Percentiles rank a stretch among this genome's conserved stretches.
These are phyloP conservation scores for Eucidaris tribuloides DNA, from an alignment of 35 echinoderm and acorn worm genomes.

Conservation along the genomic window DNA sequence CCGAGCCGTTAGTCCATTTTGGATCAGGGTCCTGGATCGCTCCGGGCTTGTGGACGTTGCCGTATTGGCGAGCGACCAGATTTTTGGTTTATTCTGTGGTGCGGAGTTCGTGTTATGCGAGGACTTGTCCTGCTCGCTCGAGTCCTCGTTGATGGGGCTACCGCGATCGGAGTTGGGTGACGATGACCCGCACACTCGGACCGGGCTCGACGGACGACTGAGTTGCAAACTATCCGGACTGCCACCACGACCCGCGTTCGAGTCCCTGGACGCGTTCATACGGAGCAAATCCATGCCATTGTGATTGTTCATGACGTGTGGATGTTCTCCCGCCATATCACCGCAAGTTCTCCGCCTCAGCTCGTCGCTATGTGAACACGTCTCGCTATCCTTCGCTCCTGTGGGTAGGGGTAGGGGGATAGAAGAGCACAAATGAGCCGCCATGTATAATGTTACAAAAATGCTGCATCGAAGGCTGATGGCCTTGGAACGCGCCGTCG, in stretches of 20 bases:
- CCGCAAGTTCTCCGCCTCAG: neutral
- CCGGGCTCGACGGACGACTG: slow-evolving; percentile 5
- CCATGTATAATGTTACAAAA: too few species aligned
- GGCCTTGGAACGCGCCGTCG: too few species aligned
- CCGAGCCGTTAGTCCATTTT: slow-evolving; percentile 25
- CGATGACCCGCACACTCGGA: neutral
- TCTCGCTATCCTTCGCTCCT: slow-evolving; percentile 9
- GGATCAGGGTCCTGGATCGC: slow-evolving; percentile 24
- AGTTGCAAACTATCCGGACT: neutral
- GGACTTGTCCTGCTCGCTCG: slow-evolving; percentile 22
- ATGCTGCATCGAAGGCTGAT: too few species aligned
- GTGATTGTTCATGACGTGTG: neutral
- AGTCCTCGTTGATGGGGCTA: slow-evolving; percentile 23
- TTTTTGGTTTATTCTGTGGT: slow-evolving; percentile 79
- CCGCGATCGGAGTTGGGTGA: slow-evolving; percentile 15
- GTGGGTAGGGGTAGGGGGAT: too few species aligned
- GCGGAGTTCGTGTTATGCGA: slow-evolving; percentile 13
- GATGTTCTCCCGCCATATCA: neutral
- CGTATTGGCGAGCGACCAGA: slow-evolving; percentile 97
- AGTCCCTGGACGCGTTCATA: neutral
- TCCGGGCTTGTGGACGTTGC: slow-evolving; percentile 78
- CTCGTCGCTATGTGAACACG: neutral
- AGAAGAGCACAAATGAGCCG: too few species aligned
- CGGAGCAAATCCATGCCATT: slow-evolving; percentile 5
- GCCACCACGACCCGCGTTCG: neutral